These are phyloP conservation scores for Mohoua ochrocephala DNA, from an alignment of 2,113 vertebrate species.

Conservation along the genomic window DNA sequence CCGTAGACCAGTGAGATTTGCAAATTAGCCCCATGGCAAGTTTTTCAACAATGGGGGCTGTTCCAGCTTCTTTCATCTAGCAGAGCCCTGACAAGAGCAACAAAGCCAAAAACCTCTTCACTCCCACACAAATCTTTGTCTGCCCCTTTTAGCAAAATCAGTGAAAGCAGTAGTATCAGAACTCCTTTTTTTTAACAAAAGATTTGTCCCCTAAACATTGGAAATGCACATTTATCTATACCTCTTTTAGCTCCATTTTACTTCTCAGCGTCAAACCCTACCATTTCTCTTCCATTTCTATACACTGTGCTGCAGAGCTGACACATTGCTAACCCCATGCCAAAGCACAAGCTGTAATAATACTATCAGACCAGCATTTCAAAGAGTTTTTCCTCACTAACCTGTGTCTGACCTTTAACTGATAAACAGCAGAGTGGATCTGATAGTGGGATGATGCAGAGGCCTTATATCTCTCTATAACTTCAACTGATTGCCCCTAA, in stretches of 20 bases:
- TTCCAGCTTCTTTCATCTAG: conserved; percentile 3
- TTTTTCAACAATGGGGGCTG: neutral
- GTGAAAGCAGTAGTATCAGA: neutral
- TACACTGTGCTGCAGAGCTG: neutral
- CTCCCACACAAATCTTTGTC: neutral
- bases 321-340: neutral
- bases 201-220: neutral
- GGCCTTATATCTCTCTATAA: conserved; percentile 35
- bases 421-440: conserved; percentile 46
- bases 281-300: conserved; percentile 5
- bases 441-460: conserved; percentile 18
- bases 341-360: conserved; percentile 35
- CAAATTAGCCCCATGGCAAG: neutral
- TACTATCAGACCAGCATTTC: conserved; percentile 1
- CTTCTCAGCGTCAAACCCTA: neutral
- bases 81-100: neutral
- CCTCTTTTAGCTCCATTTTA: neutral
- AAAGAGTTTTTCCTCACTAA: conserved; percentile 31
- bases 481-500: conserved; percentile 46
- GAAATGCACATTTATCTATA: neutral
- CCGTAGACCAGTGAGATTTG: neutral
- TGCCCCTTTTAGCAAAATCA: neutral
- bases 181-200: neutral
- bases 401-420: conserved; percentile 58
- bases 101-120: neutral